These are phyloP conservation scores for Lacerta agilis DNA, from an alignment of 2,797 vertebrate genomes.

Conservation along the genomic window DNA sequence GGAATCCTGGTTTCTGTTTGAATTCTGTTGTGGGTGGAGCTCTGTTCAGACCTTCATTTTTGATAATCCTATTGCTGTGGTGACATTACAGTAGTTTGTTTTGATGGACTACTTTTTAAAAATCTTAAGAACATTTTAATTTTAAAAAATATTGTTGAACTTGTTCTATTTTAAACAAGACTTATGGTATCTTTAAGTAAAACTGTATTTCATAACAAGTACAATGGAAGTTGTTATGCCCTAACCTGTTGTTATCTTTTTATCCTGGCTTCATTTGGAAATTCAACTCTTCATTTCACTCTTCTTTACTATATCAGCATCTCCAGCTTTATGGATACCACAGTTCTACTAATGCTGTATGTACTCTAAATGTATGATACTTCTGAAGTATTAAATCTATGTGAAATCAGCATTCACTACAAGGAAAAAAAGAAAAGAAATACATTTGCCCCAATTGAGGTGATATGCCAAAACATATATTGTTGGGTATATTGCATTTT, in stretches of 20 bases:
- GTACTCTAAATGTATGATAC: slow-evolving; percentile 52
- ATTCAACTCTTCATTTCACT: slow-evolving; percentile 67
- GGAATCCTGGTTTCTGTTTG: neutral
- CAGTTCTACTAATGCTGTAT: slow-evolving; percentile 86
- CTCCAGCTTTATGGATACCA: slow-evolving; percentile 93
- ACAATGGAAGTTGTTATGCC: slow-evolving; percentile 80
- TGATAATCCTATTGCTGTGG: neutral
- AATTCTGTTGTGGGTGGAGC: neutral
- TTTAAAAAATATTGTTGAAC: neutral
- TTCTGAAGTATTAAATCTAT: slow-evolving; percentile 59
- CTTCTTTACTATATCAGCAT: slow-evolving; percentile 86
- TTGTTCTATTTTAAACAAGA: slow-evolving; percentile 15
- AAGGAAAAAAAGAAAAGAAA: neutral
- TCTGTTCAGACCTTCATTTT: neutral
- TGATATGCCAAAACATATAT: too few species aligned
- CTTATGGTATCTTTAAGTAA: slow-evolving; percentile 54
- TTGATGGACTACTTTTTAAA: neutral
- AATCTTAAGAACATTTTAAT: neutral
- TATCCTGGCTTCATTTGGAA: slow-evolving; percentile 79
- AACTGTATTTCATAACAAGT: slow-evolving; percentile 41
- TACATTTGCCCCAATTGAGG: too few species aligned
- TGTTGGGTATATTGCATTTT: neutral
- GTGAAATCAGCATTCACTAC: slow-evolving; percentile 25
- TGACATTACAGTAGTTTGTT: neutral
- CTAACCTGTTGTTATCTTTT: slow-evolving; percentile 86